Base-by-base conservation (phyloP, 1,140 invertebrate genomes). In the Zaprionus ghesquierei region DNA sequence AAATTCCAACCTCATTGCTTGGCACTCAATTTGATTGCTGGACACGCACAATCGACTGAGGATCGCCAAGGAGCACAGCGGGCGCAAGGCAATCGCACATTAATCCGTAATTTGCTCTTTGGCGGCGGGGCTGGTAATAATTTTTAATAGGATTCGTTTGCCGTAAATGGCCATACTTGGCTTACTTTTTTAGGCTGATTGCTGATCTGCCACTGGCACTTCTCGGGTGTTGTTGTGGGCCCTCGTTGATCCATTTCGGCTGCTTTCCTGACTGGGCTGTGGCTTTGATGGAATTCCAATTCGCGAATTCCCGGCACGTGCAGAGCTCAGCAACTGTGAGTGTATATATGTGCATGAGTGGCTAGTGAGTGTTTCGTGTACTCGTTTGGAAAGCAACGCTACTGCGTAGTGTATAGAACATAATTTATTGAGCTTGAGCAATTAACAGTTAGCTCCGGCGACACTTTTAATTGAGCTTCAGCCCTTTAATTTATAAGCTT, bases 381-480 rank as follows among this genome's bases (percentile, higher is more conserved):
- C 41, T 22, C 18, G 41, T 4, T 8, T 1, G 9, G 18, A 10
- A 18, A 12, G 41, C 8, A 20, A 22, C 18, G 41, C 20, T 22
- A 46, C 18, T 15, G 35, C 35, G 35, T 1, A 41, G 35, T 15
- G 35, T 20, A 29, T 59, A 60, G 51, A 25, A 53, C 25, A 63
- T 85, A 56, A 80, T 85, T 80, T 84, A 84, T 85, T 68, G 68
- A 76, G 72, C 73, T 80, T 85, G 68, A 61, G 78, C 78, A 89
- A 79, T 89, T 82, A 89, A 81, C 73, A 77, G 77, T 77, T 77
- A 77, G 69, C 49, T 71, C 44, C 59, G 49, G 74, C 58, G 69
- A 87, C 76, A 82, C 70, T 89, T 86, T 89, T 87, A 89, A 89
- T 87, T 87, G 84, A 89, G 87, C 82, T 89, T 82, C 76, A 79